These are phyloP conservation scores for Erebia aethiops DNA, from an alignment of 2,888 invertebrate genomes.

Conservation along the genomic window DNA sequence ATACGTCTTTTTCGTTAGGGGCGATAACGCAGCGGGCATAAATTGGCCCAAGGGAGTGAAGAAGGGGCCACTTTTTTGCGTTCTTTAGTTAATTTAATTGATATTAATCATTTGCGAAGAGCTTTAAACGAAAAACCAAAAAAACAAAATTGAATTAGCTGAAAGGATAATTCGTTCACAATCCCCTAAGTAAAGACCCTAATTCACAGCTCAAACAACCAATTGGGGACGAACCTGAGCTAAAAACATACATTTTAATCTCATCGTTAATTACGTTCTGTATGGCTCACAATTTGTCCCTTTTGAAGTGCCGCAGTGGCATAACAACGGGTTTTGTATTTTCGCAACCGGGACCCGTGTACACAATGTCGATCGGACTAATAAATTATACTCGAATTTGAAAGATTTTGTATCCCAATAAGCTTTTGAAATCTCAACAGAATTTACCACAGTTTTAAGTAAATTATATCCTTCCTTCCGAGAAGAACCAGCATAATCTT, in stretches of 20 bases:
- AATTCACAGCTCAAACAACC: slow-evolving; percentile 21
- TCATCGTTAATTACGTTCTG: slow-evolving; percentile 36
- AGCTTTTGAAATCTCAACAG: no score
- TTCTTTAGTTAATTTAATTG: no score
- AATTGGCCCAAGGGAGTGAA: no score
- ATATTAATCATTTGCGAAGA: neutral
- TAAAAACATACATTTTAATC: slow-evolving; percentile 39
- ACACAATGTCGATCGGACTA: slow-evolving; percentile 5
- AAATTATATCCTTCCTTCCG: no score
- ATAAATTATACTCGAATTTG: neutral
- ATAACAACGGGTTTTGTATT: slow-evolving; percentile 25
- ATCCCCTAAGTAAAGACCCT: slow-evolving; percentile 15
- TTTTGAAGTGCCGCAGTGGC: slow-evolving; percentile 17
- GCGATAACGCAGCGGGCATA: no score
- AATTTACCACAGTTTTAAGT: no score
- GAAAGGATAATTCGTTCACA: neutral
- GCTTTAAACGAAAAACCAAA: neutral
- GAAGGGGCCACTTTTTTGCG: no score
- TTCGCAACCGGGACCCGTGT: slow-evolving; percentile 6
- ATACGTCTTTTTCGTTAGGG: no score
- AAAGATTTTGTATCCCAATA: no score
- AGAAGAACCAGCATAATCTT: no score
- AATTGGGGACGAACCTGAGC: slow-evolving; percentile 26
- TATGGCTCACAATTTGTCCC: slow-evolving; percentile 50
- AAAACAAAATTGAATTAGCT: neutral